These are phyloP conservation scores for Xanthostigma xanthostigma DNA, from an alignment of 2,888 invertebrate species.

Conservation along the genomic window DNA sequence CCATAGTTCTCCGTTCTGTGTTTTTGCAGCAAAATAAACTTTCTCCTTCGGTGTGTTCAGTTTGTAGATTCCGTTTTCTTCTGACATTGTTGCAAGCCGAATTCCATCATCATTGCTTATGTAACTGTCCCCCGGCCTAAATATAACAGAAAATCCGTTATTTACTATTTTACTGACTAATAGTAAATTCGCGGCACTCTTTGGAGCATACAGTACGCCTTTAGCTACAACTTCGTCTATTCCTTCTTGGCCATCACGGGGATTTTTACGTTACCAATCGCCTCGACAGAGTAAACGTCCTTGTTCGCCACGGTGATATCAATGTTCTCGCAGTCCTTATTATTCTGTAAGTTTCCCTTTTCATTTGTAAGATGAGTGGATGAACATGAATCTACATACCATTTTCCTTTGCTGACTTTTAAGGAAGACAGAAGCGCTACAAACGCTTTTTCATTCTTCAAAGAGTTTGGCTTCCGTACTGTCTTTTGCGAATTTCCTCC, in stretches of 20 bases:
- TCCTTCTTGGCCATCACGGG: neutral
- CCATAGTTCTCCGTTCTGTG: constrained; percentile 7
- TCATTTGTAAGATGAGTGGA: constrained; percentile 8
- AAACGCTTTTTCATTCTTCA: neutral
- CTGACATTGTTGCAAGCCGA: constrained; percentile 1
- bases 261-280: constrained; percentile 6
- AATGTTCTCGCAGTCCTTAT: too few relatives aligned
- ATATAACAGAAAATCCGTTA: constrained; percentile 11
- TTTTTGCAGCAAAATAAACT: constrained; percentile 6
- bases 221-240: too few relatives aligned
- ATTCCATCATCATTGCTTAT: constrained; percentile 7
- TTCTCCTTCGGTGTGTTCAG: constrained; percentile 2
- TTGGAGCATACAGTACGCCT: constrained; percentile 14
- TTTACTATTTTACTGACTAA: constrained; percentile 13
- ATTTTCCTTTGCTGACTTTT: neutral
- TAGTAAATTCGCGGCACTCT: constrained; percentile 13
- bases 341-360: neutral
- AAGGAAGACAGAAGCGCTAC: too few relatives aligned
- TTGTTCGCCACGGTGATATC: neutral
- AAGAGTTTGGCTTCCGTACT: neutral
- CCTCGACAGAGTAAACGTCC: neutral
- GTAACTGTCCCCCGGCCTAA: constrained; percentile 10
- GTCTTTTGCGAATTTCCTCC: neutral
- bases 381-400: constrained; percentile 10
- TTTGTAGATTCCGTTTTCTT: constrained; percentile 8